Evolutionary conservation across 2,888 invertebrate species (phyloP).

Genomic region (Andrena trimmerana): DNA sequence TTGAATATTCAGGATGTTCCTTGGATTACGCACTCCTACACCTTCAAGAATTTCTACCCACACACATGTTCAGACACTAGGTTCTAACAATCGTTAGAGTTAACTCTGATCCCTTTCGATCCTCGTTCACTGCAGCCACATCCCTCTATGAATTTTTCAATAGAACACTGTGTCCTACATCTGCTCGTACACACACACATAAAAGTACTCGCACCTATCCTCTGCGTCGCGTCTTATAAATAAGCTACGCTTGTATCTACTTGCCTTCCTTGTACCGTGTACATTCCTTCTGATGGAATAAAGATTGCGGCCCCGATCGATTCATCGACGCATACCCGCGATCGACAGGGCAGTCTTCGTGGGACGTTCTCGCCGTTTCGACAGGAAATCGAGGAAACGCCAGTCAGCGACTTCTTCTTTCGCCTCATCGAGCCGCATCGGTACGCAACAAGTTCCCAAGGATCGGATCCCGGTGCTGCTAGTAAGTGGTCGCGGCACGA

Average conservation of each 20-base stretch:
- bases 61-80: not conserved
- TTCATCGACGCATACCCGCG: not conserved
- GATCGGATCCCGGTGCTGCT: not conserved
- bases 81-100: not conserved
- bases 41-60: not conserved
- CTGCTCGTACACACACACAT: not conserved
- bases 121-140: not conserved
- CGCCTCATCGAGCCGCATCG: not conserved
- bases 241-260: not conserved
- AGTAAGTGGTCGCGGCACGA: slow-evolving; percentile 2
- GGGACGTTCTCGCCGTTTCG: not conserved
- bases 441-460: slow-evolving; percentile 25
- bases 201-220: not conserved
- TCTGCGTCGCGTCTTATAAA: not conserved
- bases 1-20: not conserved
- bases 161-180: not conserved
- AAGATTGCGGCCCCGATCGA: not conserved
- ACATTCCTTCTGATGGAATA: not conserved
- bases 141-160: slow-evolving; percentile 6
- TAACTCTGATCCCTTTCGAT: slow-evolving; percentile 1
- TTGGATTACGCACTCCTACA: not conserved
- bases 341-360: not conserved
- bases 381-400: not conserved
- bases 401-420: not conserved
- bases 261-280: not conserved